A percentile compares a stretch with the other conserved stretches of the same genome.
phyloP scores from a whole-genome alignment of 2,797 vertebrate species.

The Xenentodon cancila region DNA sequence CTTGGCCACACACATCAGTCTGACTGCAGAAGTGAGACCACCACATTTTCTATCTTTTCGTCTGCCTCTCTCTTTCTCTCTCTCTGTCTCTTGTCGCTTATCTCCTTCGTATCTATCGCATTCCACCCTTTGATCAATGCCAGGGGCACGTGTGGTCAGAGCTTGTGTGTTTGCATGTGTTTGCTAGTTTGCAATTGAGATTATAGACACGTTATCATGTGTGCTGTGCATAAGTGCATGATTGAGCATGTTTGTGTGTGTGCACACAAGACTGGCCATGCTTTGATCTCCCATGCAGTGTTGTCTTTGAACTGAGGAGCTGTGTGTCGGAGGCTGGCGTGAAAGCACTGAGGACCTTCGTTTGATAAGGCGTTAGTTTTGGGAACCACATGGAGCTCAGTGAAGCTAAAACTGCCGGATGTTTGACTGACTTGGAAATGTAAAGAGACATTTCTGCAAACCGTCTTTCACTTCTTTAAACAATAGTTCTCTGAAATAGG shows the following conservation, averaged over 20 bases:
- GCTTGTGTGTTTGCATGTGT: constrained; percentile 61
- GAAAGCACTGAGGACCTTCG: constrained; percentile 55
- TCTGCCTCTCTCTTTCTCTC: constrained; percentile 1
- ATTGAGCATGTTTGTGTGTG: constrained; percentile 52
- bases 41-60: constrained; percentile 23
- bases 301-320: constrained; percentile 75
- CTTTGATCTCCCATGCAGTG: constrained; percentile 78
- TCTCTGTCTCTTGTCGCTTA: constrained; percentile 17
- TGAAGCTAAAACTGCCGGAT: constrained; percentile 6
- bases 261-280: constrained; percentile 54
- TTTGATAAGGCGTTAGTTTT: constrained; percentile 59
- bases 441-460: too few species aligned
- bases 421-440: not conserved
- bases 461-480: too few species aligned
- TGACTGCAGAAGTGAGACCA: constrained; percentile 57
- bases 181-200: constrained; percentile 63
- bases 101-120: constrained; percentile 74
- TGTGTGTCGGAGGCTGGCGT: constrained; percentile 60
- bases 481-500: too few species aligned
- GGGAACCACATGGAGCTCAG: constrained; percentile 27
- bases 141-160: constrained; percentile 65
- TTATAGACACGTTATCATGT: constrained; percentile 70
- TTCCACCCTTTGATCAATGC: constrained; percentile 81
- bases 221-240: constrained; percentile 53
- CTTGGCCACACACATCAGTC: constrained; percentile 43